These are phyloP conservation scores for Lycaena phlaeas DNA, from an alignment of 2,888 invertebrate genomes.

Conservation along the genomic window DNA sequence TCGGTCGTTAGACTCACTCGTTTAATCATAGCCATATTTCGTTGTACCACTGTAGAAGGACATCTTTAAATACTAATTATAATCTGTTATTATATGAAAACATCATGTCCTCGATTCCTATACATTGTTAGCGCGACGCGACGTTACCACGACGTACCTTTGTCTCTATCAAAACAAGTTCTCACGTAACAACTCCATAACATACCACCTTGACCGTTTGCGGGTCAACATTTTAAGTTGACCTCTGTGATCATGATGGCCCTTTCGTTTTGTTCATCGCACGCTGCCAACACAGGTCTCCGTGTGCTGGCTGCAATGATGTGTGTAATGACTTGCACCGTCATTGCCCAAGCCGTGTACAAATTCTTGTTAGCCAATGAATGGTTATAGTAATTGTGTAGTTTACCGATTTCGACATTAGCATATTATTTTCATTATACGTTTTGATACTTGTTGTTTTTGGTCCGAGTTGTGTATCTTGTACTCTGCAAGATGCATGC, in stretches of 20 bases:
- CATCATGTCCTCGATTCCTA: background rate
- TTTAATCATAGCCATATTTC: too few relatives aligned
- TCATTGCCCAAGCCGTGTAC: constrained; percentile 15
- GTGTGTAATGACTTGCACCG: constrained; percentile 21
- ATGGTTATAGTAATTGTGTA: constrained; percentile 4
- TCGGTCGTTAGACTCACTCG: too few relatives aligned
- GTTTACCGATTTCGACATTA: background rate
- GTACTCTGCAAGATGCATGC: too few relatives aligned
- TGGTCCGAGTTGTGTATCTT: too few relatives aligned
- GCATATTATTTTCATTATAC: too few relatives aligned
- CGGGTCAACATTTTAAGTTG: constrained; percentile 1
- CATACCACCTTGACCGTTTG: constrained; percentile 53
- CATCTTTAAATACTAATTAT: too few relatives aligned
- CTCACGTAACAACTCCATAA: constrained; percentile 23
- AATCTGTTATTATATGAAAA: too few relatives aligned
- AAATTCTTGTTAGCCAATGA: constrained; percentile 4
- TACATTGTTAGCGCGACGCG: background rate
- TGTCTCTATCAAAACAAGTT: constrained; percentile 20
- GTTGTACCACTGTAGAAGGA: too few relatives aligned
- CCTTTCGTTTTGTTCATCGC: background rate
- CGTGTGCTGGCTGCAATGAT: constrained; percentile 18
- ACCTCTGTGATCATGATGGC: background rate
- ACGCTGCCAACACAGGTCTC: constrained; percentile 13
- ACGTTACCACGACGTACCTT: constrained; percentile 13
- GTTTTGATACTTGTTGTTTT: too few relatives aligned